Percentiles rank a stretch among this genome's conserved stretches.
These are phyloP conservation scores for Teleogryllus occipitalis DNA, from an alignment of 1,140 invertebrate genomes.

Conservation along the genomic window DNA sequence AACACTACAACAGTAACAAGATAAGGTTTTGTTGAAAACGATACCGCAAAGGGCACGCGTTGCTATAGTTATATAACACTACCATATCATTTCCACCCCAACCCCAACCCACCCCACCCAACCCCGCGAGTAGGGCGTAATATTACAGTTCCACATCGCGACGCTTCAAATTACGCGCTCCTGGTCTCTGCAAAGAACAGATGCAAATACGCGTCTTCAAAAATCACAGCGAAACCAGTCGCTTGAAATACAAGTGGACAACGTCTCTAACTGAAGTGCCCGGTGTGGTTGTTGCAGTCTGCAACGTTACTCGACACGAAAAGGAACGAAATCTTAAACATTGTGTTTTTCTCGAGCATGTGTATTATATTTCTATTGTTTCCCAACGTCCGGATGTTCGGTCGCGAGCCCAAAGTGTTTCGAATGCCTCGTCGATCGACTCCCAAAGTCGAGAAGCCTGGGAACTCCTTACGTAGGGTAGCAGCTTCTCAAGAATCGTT, in stretches of 20 bases:
- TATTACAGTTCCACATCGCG: not conserved
- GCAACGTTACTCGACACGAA: too few species aligned
- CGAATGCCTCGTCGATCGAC: not conserved
- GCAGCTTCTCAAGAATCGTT: not conserved
- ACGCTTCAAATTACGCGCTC: not conserved
- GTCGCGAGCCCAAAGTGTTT: not conserved
- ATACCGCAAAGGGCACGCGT: not conserved
- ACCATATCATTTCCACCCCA: not conserved
- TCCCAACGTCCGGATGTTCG: not conserved
- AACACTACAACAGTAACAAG: too few species aligned
- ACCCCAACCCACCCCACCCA: not conserved
- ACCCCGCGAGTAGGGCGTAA: not conserved
- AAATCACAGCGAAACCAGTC: not conserved
- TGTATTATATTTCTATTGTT: not conserved
- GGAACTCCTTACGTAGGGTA: not conserved
- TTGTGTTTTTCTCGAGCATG: too few species aligned
- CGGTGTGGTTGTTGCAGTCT: not conserved
- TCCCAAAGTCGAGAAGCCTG: not conserved
- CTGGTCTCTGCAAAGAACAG: not conserved
- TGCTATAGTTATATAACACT: not conserved
- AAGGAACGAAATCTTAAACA: too few species aligned
- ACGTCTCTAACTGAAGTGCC: not conserved
- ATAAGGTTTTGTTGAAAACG: too few species aligned
- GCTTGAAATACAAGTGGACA: not conserved
- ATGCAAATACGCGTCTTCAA: not conserved